Evolutionary conservation across 1,140 invertebrate species (phyloP).

Genomic region (Drosophila trapezifrons): DNA sequence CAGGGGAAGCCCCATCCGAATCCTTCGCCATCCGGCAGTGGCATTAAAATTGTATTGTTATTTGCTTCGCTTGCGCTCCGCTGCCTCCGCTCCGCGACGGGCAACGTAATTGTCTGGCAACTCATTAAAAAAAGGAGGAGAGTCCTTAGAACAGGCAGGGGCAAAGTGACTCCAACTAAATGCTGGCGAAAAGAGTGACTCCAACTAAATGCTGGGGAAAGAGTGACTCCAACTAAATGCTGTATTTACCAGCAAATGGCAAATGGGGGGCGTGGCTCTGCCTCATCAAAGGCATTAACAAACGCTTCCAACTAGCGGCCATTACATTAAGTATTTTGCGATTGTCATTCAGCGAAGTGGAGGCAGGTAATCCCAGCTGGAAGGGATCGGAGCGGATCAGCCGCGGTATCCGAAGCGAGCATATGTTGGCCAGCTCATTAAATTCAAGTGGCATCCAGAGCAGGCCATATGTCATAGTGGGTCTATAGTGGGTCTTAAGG

Average conservation of each 20-base stretch:
- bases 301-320: conserved; percentile 23
- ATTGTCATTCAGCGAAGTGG: conserved; percentile 5
- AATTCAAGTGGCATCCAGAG: background rate
- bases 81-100: conserved; percentile 17
- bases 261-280: conserved; percentile 2
- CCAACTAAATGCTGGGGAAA: conserved; percentile 33
- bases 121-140: conserved; percentile 61
- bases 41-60: conserved; percentile 80
- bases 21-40: conserved; percentile 24
- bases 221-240: conserved; percentile 47
- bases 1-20: conserved; percentile 3
- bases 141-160: background rate
- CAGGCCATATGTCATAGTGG: background rate
- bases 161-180: conserved; percentile 38
- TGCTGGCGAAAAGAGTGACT: conserved; percentile 40
- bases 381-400: conserved; percentile 9
- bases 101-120: conserved; percentile 75
- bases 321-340: conserved; percentile 37
- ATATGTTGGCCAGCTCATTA: conserved; percentile 15
- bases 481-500: background rate
- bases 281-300: conserved; percentile 9
- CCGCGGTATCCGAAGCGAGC: conserved; percentile 4
- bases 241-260: conserved; percentile 28
- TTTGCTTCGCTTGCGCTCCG: conserved; percentile 53
- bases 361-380: conserved; percentile 14